Evolutionary conservation across 1,140 invertebrate genomes (phyloP).

Genomic region (Ceratina calcarata): DNA sequence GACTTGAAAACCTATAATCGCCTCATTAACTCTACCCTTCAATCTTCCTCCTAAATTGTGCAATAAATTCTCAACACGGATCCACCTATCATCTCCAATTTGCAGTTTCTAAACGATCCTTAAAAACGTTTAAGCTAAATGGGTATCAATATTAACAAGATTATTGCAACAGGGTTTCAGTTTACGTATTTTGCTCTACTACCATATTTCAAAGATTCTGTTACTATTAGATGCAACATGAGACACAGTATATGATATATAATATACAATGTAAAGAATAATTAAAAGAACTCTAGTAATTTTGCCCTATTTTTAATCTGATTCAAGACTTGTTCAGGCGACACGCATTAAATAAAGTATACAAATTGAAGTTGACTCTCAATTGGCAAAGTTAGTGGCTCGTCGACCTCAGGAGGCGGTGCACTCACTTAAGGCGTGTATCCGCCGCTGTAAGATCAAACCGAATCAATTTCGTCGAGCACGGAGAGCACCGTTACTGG

Average conservation of each 20-base stretch:
- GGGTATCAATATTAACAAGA: too few relatives aligned
- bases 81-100: slow-evolving; percentile 18
- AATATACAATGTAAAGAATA: too few relatives aligned
- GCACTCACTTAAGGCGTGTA: not conserved
- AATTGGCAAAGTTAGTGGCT: not conserved
- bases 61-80: slow-evolving; percentile 8
- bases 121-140: not conserved
- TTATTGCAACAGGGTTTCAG: too few relatives aligned
- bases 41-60: not conserved
- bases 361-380: too few relatives aligned
- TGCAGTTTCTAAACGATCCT: not conserved
- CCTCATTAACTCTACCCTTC: not conserved
- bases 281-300: too few relatives aligned
- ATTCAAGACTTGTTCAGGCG: too few relatives aligned
- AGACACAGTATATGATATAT: too few relatives aligned
- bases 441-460: slow-evolving; percentile 40
- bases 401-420: not conserved
- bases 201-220: too few relatives aligned
- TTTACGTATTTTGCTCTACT: too few relatives aligned
- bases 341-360: too few relatives aligned
- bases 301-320: too few relatives aligned
- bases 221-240: too few relatives aligned
- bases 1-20: not conserved
- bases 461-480: slow-evolving; percentile 55
- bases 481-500: slow-evolving; percentile 35